Conservation (phyloP, 92 coral and sea anemone species). For the Desmophyllum pertusum region DNA sequence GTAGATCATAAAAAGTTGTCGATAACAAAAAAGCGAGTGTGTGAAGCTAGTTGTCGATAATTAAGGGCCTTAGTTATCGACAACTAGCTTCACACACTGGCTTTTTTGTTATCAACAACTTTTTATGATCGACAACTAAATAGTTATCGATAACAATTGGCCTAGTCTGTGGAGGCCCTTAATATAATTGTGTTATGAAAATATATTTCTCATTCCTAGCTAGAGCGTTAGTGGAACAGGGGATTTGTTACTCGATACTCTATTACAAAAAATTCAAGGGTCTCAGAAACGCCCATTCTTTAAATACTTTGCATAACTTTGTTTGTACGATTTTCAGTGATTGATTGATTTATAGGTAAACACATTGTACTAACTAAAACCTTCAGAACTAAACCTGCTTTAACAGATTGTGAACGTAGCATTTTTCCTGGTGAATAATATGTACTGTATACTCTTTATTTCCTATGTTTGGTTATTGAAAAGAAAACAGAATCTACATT, state of each 20-base stretch:
- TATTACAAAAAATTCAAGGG: neutral
- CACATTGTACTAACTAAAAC: neutral
- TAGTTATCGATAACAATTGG: too few species aligned
- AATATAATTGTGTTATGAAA: neutral
- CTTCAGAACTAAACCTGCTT: neutral
- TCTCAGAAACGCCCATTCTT: neutral
- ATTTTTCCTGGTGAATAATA: neutral
- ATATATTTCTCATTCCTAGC: neutral
- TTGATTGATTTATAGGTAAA: neutral
- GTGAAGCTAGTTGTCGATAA: too few species aligned
- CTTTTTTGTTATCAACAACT: too few species aligned
- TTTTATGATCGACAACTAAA: too few species aligned
- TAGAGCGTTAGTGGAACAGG: neutral
- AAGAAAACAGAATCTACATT: neutral
- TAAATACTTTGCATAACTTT: slow-evolving; percentile 16
- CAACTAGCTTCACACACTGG: too few species aligned
- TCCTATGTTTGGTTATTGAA: too few species aligned
- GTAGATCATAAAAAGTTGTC: too few species aligned
- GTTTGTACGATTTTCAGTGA: neutral
- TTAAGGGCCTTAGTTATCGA: too few species aligned
- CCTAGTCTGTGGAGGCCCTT: too few species aligned
- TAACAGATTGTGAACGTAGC: neutral
- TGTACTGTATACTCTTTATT: neutral
- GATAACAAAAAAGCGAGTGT: too few species aligned
- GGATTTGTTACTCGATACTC: neutral